phyloP scores from a whole-genome alignment of 2,113 vertebrate genomes.

The Oxyura jamaicensis region DNA sequence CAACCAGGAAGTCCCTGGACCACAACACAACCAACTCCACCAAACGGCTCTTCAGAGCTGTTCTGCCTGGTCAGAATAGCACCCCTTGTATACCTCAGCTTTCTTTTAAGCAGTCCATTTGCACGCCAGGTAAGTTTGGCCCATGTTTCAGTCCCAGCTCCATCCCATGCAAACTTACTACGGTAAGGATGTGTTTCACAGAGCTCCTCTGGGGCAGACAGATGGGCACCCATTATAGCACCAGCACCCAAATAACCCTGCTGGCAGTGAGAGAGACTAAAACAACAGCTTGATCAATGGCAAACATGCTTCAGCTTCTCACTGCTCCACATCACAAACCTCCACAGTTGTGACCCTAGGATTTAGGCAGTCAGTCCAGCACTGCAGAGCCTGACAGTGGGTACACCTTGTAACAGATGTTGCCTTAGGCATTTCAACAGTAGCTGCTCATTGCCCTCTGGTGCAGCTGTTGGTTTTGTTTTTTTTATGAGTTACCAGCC shows the following conservation, averaged over 20 bases:
- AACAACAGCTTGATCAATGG: background rate
- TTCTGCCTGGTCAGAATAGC: background rate
- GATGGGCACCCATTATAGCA: background rate
- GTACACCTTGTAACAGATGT: background rate
- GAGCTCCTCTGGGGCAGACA: background rate
- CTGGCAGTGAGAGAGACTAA: background rate
- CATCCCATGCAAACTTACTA: background rate
- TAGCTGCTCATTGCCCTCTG: background rate
- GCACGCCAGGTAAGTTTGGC: background rate
- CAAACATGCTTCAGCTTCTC: background rate
- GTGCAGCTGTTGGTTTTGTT: no score
- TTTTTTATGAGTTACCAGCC: background rate
- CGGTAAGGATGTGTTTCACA: background rate
- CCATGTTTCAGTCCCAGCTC: background rate
- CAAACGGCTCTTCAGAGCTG: background rate
- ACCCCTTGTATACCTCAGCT: background rate
- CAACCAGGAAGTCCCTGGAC: background rate
- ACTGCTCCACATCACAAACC: background rate
- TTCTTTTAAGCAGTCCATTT: background rate
- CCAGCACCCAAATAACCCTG: background rate
- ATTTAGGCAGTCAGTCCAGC: background rate
- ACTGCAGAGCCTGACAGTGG: background rate
- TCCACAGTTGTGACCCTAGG: accelerated
- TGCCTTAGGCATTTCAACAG: background rate
- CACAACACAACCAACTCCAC: background rate